Conservation (phyloP, 2,888 invertebrate genomes). For the Myopa tessellatipennis region DNA sequence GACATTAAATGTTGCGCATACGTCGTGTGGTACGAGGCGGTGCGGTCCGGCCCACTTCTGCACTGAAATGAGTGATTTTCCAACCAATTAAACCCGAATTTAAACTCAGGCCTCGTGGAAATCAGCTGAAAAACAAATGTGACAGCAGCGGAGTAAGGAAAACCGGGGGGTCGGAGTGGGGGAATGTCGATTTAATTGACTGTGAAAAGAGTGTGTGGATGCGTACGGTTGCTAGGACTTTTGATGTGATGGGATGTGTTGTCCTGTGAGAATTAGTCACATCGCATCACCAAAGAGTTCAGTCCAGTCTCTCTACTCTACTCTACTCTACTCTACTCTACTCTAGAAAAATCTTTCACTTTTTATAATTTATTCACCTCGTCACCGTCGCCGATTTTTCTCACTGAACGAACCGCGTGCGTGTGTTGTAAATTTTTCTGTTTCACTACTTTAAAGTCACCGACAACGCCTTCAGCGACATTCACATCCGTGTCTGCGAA, state of each 20-base stretch:
- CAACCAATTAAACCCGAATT: conserved; percentile 54
- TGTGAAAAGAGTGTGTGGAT: conserved; percentile 36
- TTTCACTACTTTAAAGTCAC: background rate
- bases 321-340: too few species aligned
- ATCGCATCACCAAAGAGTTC: background rate
- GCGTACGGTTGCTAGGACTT: background rate
- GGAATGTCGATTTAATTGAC: conserved; percentile 40
- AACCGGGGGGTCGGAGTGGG: background rate
- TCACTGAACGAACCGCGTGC: background rate
- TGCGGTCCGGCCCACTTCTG: conserved; percentile 27
- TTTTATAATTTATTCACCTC: background rate
- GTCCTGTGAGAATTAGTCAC: background rate
- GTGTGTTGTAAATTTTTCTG: background rate
- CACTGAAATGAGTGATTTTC: conserved; percentile 53
- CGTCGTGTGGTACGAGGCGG: conserved; percentile 14
- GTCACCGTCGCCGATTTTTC: background rate
- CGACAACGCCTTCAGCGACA: conserved; percentile 1
- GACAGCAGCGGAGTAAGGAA: background rate
- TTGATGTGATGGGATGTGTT: background rate
- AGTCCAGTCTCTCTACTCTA: too few species aligned
- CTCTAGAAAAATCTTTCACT: too few species aligned
- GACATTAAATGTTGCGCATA: conserved; percentile 32
- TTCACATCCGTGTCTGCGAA: conserved; percentile 53
- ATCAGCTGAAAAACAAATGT: conserved; percentile 24
- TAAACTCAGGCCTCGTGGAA: conserved; percentile 6